Conservation (phyloP, 1,140 invertebrate genomes). For the Conopomorpha cramerella region DNA sequence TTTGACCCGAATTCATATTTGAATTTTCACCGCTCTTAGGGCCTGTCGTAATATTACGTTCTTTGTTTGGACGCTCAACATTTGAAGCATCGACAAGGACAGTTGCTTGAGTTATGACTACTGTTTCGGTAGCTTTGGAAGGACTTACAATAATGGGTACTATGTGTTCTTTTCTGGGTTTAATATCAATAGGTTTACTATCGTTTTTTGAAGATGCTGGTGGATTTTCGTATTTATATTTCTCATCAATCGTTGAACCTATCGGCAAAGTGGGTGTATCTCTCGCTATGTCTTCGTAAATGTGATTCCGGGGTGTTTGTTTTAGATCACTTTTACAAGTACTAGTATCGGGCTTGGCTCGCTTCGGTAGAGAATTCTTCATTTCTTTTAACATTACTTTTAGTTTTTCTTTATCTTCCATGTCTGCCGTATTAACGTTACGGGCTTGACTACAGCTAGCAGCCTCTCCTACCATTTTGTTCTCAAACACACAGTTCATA, state of each 20-base stretch:
- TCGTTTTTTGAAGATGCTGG: no score
- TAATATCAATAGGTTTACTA: no score
- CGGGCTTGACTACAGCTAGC: no score
- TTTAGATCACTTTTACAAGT: no score
- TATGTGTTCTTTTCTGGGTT: no score
- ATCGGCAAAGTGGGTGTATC: constrained; percentile 36
- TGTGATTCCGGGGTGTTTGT: no score
- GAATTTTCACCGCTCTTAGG: no score
- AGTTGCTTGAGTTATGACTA: constrained; percentile 3
- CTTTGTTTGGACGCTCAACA: no score
- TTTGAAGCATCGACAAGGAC: background rate
- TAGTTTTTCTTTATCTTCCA: constrained; percentile 34
- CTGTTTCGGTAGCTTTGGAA: constrained; percentile 1
- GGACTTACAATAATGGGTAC: background rate
- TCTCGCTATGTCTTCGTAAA: constrained; percentile 6
- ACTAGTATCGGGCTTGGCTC: constrained; percentile 14
- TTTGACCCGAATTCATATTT: no score
- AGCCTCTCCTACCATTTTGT: no score
- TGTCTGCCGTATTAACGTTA: constrained; percentile 4
- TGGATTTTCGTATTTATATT: constrained; percentile 2
- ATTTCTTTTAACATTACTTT: constrained; percentile 52
- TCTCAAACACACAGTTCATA: constrained; percentile 27
- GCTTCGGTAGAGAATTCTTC: constrained; percentile 49
- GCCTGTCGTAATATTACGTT: no score
- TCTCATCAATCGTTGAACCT: constrained; percentile 12